Base-by-base conservation (phyloP, 2,113 vertebrate genomes). In the Solea senegalensis region DNA sequence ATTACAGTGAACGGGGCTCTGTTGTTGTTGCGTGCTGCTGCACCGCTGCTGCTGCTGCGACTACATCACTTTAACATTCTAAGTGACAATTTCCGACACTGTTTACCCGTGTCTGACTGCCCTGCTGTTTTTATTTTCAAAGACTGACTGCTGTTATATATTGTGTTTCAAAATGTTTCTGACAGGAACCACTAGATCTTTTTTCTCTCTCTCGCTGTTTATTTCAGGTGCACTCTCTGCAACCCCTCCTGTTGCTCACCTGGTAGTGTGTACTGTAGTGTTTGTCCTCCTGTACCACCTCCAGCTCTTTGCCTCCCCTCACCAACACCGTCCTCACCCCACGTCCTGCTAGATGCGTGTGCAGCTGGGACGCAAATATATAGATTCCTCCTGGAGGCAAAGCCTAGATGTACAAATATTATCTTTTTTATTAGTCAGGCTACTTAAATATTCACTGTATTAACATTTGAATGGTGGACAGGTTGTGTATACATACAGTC, bases 251-350 rank as follows among this genome's bases (percentile, higher is more conserved):
- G 11, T 59, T 13, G 21, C 56, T 73, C 90, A 98, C 98, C 96
- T 99, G 97, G 84, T 99, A 99, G 81, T 97, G 94, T 6, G 97
- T 94, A 72, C 96, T 99, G 91, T 95, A 99, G 88, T 99, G 97
- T n/a, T 78, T 21, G n/a, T 99, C 98, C 0, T 93, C 91, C 8
- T 96, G 97, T 43, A 99, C 95, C 0, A 97, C 63, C 80, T 93
- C 91, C 80, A 11, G 39, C 88, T 97, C 96, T 8, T 7, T 88
- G 7, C 95, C 95, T 0, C 80, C 90, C 65, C 95, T 92, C 51
- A 93, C 84, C 84, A 98, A 84, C 48, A 95, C 88, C 0, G 97
- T 99, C 80, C 91, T 90, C 88, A 99, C 96, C 41, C 91, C 91
- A 0, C 90, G 92, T 1, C 98, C 97, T 0, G 96, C 92, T 90